Evolutionary conservation across 2,797 vertebrate species (phyloP), one percentile per base, ranked within the genome.

Genomic region (Nothura maculosa): DNA sequence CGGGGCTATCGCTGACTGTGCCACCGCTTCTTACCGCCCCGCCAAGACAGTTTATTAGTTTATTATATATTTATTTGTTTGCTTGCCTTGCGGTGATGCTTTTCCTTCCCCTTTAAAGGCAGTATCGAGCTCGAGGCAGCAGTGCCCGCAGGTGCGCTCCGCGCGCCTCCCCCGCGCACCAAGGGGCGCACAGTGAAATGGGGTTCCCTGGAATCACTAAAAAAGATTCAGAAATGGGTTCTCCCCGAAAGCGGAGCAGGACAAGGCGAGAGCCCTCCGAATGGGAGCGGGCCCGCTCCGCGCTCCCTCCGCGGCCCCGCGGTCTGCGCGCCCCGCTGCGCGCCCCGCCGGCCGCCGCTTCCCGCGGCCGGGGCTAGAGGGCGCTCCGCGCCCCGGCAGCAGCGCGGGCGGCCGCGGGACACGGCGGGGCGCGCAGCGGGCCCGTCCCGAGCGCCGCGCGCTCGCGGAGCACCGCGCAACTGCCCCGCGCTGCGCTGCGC

Each of bases 1-100:
- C 52, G 5, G 28, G 27, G 38, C 42, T 7, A 27, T 15, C 3
- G 36, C 25, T 11, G 4, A 8, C 7, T 6, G 63, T 9, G 12
- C 24, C 10, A 5, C 8, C 5, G 6, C 43, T 69, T 32, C 62
- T 42, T 55, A 1, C 1, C 3, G 2, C 5, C 38, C 17, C 19
- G 20, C 45, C n/a, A 27, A 38, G 12, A 42, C 32, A 3, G 16
- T 0, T n/a, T n/a, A n/a, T n/a, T n/a, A 1, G 5, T 50, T 32
- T 8, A 2, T 47, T 48, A 54, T 10, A 2, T 13, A 4, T 54
- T 19, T 18, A 30, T 54, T 18, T 18, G 18, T 54, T n/a, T 18
- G 30, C 9, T 19, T 30, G 28, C 4, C 8, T 4, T 4, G 9
- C 4, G 0, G 13, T 34, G 2, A 0, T 32, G 1, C 32, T 60